phyloP scores from a whole-genome alignment of 2,888 invertebrate species.

The Andrena dorsata region DNA sequence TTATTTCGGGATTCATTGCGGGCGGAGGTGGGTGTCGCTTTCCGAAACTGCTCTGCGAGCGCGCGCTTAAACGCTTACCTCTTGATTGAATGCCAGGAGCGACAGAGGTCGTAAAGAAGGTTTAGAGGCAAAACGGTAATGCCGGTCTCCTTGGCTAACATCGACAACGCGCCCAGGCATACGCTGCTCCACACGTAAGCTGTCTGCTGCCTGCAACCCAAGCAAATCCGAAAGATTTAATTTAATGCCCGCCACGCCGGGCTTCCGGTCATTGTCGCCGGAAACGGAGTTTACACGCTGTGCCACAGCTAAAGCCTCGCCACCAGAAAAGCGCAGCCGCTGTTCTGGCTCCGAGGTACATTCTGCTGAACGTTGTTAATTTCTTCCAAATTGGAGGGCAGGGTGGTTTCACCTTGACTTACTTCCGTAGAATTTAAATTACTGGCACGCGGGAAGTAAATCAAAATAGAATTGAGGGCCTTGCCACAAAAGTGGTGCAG shows the following conservation, averaged over 20 bases:
- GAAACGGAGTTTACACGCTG: conserved; percentile 22
- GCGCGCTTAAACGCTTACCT: conserved; percentile 86
- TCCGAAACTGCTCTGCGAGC: conserved; percentile 36
- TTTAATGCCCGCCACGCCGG: conserved; percentile 23
- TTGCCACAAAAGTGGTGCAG: no score
- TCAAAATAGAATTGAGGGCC: no score
- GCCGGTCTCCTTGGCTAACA: conserved; percentile 95
- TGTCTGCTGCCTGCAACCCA: conserved; percentile 83
- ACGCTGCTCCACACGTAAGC: conserved; percentile 89
- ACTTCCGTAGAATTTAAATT: no score
- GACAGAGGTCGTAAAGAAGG: conserved; percentile 91
- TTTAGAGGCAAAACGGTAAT: conserved; percentile 93
- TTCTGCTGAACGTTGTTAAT: conserved; percentile 11
- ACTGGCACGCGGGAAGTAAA: no score
- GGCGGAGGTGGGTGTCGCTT: conserved; percentile 38
- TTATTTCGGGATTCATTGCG: conserved; percentile 54
- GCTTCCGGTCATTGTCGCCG: conserved; percentile 16
- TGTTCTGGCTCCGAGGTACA: not conserved
- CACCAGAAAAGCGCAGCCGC: not conserved
- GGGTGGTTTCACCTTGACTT: no score
- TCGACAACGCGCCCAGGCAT: conserved; percentile 90
- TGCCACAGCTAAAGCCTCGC: conserved; percentile 4
- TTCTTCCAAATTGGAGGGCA: no score
- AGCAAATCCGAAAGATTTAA: conserved; percentile 52
- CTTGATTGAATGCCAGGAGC: conserved; percentile 89